phyloP scores from a whole-genome alignment of 2,797 vertebrate species.

The Chaenodraco wilsoni region DNA sequence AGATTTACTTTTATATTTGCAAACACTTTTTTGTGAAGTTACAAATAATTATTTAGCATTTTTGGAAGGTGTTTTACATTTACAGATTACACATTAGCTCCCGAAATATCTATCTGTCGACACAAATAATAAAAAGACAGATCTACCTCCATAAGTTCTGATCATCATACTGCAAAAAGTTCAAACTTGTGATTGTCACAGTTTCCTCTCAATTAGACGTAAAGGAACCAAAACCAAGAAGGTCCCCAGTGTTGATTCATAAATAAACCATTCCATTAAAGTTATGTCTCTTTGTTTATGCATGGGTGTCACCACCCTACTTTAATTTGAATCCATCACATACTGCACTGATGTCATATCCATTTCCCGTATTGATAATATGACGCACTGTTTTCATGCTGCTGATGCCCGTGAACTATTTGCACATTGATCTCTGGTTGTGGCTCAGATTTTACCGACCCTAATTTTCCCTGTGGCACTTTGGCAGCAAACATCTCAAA shows the following conservation, averaged over 20 bases:
- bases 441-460: constrained; percentile 9
- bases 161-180: not conserved
- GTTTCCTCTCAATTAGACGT: not conserved
- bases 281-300: not conserved
- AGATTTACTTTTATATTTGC: too few relatives aligned
- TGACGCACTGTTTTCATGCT: not conserved
- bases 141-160: too few relatives aligned
- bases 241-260: not conserved
- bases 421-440: constrained; percentile 7
- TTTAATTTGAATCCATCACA: not conserved
- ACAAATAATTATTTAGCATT: too few relatives aligned
- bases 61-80: too few relatives aligned
- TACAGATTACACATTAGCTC: too few relatives aligned
- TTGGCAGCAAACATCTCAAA: constrained; percentile 6
- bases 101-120: too few relatives aligned
- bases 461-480: not conserved
- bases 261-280: not conserved
- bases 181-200: not conserved
- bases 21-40: too few relatives aligned
- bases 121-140: too few relatives aligned
- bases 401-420: not conserved
- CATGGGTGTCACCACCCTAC: too few relatives aligned
- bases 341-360: not conserved
- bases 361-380: not conserved
- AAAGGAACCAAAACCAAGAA: not conserved